Conservation (phyloP, 2,113 vertebrate genomes). For the Montifringilla adamsi region DNA sequence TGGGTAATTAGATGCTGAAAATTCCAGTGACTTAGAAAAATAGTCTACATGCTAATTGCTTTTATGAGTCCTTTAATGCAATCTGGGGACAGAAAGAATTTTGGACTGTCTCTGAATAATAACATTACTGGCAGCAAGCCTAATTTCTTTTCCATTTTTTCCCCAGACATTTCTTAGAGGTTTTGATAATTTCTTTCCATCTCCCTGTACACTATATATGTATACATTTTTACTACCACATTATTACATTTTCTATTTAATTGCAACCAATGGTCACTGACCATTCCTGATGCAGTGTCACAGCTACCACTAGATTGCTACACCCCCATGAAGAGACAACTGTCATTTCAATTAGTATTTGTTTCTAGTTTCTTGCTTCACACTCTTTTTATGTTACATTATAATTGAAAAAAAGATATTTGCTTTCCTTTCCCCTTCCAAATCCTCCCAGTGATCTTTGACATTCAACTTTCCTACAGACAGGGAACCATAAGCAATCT, state of each 20-base stretch:
- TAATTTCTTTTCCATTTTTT: background rate
- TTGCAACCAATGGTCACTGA: background rate
- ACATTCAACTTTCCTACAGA: background rate
- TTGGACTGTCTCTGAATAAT: constrained; percentile 28
- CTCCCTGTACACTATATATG: background rate
- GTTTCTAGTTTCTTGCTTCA: background rate
- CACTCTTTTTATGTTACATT: background rate
- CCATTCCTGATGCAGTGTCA: background rate
- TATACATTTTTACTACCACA: background rate
- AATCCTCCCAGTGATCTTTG: background rate
- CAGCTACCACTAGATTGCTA: background rate
- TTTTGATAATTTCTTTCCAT: background rate
- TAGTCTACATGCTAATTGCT: constrained; percentile 68
- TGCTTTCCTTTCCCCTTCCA: background rate
- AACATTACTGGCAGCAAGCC: constrained; percentile 24
- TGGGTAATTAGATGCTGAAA: constrained; percentile 63
- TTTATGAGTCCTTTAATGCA: constrained; percentile 60
- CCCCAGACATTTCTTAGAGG: background rate
- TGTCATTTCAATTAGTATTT: background rate
- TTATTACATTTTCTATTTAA: background rate
- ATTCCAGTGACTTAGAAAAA: constrained; percentile 70
- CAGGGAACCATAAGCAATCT: background rate
- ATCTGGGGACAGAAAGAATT: constrained; percentile 44
- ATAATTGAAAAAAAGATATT: background rate
- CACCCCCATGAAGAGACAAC: background rate